Evolutionary conservation across 2,113 vertebrate genomes (phyloP).

Genomic region (Grallaria varia): DNA sequence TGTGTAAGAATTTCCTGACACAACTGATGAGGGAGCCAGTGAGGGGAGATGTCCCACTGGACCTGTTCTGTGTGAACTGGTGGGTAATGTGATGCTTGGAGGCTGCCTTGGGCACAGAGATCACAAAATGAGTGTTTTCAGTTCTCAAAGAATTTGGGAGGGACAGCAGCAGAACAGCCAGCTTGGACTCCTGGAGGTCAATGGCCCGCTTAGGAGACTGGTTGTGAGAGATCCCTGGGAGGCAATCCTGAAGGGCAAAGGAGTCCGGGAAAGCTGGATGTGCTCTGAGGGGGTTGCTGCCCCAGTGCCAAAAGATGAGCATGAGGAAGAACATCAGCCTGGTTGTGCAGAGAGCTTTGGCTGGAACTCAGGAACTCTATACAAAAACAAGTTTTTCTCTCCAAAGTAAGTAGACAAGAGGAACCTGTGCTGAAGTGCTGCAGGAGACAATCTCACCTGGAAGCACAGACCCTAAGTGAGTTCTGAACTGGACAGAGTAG

Average conservation of each 20-base stretch:
- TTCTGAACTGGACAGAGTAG: neutral
- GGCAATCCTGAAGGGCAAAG: neutral
- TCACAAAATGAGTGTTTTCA: neutral
- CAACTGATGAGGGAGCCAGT: neutral
- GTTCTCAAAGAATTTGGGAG: neutral
- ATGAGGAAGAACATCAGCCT: neutral
- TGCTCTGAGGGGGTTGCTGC: neutral
- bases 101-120: neutral
- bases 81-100: neutral
- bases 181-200: neutral
- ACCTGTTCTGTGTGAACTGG: neutral
- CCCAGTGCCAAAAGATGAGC: neutral
- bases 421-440: neutral
- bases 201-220: neutral
- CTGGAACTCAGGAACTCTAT: neutral
- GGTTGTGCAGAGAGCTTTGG: fast-evolving
- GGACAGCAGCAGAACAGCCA: neutral
- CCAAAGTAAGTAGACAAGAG: neutral
- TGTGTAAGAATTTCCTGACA: neutral
- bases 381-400: neutral
- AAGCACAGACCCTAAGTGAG: neutral
- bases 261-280: neutral
- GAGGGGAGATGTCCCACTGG: neutral
- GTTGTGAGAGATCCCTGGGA: neutral
- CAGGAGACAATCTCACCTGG: neutral